Base-by-base conservation (phyloP, 1,140 invertebrate species). In the Spodoptera frugiperda region DNA sequence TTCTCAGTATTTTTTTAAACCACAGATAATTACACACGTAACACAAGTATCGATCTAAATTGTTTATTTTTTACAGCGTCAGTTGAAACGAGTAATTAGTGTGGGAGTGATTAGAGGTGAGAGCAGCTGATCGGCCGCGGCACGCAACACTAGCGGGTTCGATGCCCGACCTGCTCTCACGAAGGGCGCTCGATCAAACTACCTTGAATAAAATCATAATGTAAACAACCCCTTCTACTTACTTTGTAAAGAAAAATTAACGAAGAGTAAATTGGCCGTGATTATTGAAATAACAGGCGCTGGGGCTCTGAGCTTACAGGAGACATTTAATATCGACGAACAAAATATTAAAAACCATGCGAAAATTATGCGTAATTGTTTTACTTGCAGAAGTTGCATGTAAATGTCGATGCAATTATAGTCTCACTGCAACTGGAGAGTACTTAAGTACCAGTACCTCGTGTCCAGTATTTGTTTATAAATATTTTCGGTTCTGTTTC, bases 101-200 rank as follows among this genome's bases (percentile, higher is more conserved):
- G 83, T 85, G 82, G 81, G 82, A 86, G 83, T 87, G 81, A 91
- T 91, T 90, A 87, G 67, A 82, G 78, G 84, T 84, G 85, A 85
- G 83, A 87, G 82, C 79, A 85, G 59, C 54, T 73, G 80, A 85
- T 87, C 81, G 80, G 84, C 83, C 80, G 70, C 57, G 21, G 77
- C 88, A 90, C 88, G 88, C 87, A 87, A 90, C 75, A 33, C 81
- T 82, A 81, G 82, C 78, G 77, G 77, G 87, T 89, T 87, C 84
- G 83, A 88, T 49, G 85, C 78, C 82, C 83, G 82, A 57, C 57
- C 19, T 15, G 77, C 77, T 87, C 82, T 84, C 82, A 83, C 78
- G 81, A 82, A 87, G 85, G 87, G 81, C 84, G 77, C 51, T 65
- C 68, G 39, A 79, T 77, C 33, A 48, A 61, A 75, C 75, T 63